A percentile compares a stretch with the other conserved stretches of the same genome.
Evolutionary conservation across 2,113 vertebrate genomes (phyloP).

Genomic region (Gopherus evgoodei): DNA sequence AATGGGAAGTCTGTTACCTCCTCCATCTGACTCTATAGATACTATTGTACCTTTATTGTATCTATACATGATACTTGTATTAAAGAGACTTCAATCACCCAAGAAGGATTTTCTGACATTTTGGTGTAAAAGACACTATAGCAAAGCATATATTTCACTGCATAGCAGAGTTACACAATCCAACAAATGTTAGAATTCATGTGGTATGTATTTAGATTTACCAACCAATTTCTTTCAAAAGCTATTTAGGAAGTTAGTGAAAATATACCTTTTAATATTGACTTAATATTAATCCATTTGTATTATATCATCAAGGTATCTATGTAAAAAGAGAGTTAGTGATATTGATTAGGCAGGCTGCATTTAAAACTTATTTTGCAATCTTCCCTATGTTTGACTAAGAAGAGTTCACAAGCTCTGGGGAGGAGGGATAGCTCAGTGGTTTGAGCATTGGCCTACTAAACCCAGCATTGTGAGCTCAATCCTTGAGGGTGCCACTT

Average conservation of each 20-base stretch:
- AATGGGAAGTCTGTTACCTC: neutral
- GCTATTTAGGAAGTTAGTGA: neutral
- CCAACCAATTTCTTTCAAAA: neutral
- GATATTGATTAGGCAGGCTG: neutral
- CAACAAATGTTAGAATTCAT: neutral
- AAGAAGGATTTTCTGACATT: neutral
- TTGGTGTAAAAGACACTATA: neutral
- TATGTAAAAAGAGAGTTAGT: neutral
- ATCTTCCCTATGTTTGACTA: slow-evolving; percentile 23
- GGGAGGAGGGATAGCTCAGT: too few relatives aligned
- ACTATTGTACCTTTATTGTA: neutral
- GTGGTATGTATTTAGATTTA: neutral
- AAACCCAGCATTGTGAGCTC: too few relatives aligned
- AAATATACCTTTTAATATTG: neutral
- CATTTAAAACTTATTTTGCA: neutral
- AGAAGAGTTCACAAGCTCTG: slow-evolving; percentile 20
- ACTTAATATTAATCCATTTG: neutral
- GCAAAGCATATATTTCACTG: neutral
- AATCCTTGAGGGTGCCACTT: too few relatives aligned
- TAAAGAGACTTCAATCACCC: neutral
- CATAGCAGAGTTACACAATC: neutral
- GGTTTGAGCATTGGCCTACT: too few relatives aligned
- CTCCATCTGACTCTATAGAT: neutral
- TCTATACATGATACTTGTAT: fast-evolving
- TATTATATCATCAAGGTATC: neutral